Evolutionary conservation across 1,140 invertebrate species (phyloP).

Genomic region (Diorhabda carinulata): DNA sequence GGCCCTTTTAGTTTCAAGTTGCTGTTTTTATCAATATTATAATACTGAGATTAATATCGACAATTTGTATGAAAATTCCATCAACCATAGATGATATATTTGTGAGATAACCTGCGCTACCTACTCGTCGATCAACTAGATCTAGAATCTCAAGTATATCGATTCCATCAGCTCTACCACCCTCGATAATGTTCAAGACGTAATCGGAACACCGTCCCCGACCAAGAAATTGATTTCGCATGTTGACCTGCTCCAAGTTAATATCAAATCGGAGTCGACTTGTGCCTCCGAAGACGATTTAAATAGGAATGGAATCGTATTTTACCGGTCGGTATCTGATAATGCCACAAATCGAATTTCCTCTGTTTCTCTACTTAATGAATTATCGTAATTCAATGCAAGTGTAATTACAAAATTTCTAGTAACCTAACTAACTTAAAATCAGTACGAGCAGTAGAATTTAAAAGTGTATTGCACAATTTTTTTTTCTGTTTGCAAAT

Average conservation of each 20-base stretch:
- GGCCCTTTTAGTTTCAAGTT: too few relatives aligned
- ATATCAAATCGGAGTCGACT: conserved; percentile 18
- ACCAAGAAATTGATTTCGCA: conserved; percentile 32
- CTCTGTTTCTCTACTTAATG: conserved; percentile 4
- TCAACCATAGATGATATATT: neutral
- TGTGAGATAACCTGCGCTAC: conserved; percentile 16
- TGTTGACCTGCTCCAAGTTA: conserved; percentile 30
- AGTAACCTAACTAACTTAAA: too few relatives aligned
- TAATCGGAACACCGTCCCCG: conserved; percentile 11
- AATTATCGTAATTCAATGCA: conserved; percentile 10
- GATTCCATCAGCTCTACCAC: conserved; percentile 9
- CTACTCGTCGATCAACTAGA: conserved; percentile 3
- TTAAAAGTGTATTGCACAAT: too few relatives aligned
- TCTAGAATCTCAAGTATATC: conserved; percentile 6
- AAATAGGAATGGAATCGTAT: conserved; percentile 7
- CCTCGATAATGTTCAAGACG: conserved; percentile 5
- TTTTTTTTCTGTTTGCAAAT: too few relatives aligned
- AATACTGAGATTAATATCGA: too few relatives aligned
- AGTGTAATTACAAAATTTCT: conserved; percentile 12
- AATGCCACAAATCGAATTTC: conserved; percentile 30
- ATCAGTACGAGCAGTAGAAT: too few relatives aligned
- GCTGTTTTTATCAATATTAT: too few relatives aligned
- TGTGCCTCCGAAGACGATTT: conserved; percentile 1
- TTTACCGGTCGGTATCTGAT: conserved; percentile 23
- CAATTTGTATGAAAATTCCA: neutral